Evolutionary conservation across 2,888 invertebrate genomes (phyloP), one percentile per base, ranked within the genome.

Genomic region (Drosophila formosana): DNA sequence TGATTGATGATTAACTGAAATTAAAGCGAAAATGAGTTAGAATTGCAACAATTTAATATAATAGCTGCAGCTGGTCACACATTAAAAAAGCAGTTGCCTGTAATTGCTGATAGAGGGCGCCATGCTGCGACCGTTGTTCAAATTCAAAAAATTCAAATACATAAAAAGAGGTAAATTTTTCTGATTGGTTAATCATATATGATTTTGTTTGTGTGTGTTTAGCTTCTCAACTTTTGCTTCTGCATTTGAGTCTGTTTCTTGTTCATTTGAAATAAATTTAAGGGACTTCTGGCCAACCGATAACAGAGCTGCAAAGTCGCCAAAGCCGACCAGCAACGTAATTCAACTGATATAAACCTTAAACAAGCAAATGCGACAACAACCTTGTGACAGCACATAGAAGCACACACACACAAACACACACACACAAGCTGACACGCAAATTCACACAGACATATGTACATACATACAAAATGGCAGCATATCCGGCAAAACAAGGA

Each of bases 401-500:
- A n/a, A 11, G n/a, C 34, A 41, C n/a, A 13, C 26, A 34, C 18
- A 18, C 18, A 18, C 18, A 18, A 32, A 41, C n/a, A 13, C 26
- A 34, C 18, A 18, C 18, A 18, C 18, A 18, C 18, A 18, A 18
- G 18, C 18, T 18, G 0, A 18, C 37, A 56, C 4, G 51, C 32
- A 41, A 23, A 23, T n/a, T 43, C 8, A 26, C 11, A 7, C 30
- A 9, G n/a, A 37, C 32, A 51, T 0, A 4, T 18, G 37, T 9
- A 52, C 11, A 23, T 25, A 57, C 25, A n/a, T 6, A 61, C 39
- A 66, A 61, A 58, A 70, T 66, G 71, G 60, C 63, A 66, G 70
- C 67, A 53, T 50, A 67, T 82, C 80, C 75, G 83, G 71, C 53
- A 26, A 51, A 72, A 72, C 34, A 53, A 46, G 64, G 60, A 63